These are phyloP conservation scores for Esox niger DNA, from an alignment of 2,113 vertebrate species.

Conservation along the genomic window DNA sequence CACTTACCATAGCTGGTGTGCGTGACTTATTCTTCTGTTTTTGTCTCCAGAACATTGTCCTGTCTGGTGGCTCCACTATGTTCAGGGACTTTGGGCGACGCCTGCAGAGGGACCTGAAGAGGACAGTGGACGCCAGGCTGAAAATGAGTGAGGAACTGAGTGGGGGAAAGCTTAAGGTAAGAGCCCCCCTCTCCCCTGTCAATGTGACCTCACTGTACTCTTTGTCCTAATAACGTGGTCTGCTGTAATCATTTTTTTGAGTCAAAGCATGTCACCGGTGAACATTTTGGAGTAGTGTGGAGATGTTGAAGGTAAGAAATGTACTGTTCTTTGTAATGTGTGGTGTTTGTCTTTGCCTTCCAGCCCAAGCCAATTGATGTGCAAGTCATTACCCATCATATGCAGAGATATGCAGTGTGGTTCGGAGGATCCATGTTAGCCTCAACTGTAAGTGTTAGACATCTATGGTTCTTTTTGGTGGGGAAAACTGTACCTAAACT, in stretches of 20 bases:
- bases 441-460: constrained; percentile 85
- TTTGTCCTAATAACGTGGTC: not conserved
- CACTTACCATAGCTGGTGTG: no score
- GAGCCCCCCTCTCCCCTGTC: constrained; percentile 1
- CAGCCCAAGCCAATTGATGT: constrained; percentile 98
- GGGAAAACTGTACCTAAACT: not conserved
- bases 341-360: constrained; percentile 9
- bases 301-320: not conserved
- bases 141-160: constrained; percentile 98
- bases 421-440: constrained; percentile 99
- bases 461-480: not conserved
- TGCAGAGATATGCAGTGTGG: constrained; percentile 98
- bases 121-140: constrained; percentile 92
- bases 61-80: constrained; percentile 97
- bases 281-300: no score
- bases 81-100: constrained; percentile 98
- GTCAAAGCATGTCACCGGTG: no score
- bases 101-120: constrained; percentile 94
- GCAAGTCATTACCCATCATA: constrained; percentile 96
- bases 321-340: not conserved
- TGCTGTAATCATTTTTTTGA: no score
- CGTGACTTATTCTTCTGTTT: not conserved
- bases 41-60: constrained; percentile 81
- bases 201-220: not conserved
- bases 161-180: constrained; percentile 93